Base-by-base conservation (phyloP, 2,113 vertebrate genomes). In the Pongo pygmaeus region DNA sequence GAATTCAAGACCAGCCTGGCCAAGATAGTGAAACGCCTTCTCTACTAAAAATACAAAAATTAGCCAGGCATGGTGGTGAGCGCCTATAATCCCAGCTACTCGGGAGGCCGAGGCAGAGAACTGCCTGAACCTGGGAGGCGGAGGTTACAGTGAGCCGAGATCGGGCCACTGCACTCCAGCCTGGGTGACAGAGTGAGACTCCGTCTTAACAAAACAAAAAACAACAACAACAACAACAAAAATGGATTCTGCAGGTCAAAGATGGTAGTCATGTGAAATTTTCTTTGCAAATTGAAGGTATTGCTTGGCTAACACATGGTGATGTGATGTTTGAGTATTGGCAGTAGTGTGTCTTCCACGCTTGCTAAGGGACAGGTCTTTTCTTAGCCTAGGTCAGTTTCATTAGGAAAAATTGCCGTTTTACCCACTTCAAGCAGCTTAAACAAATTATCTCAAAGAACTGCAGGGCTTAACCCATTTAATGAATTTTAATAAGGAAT, bases 401-500 rank as follows among this genome's bases (percentile, higher is more conserved):
- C 97, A 98, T 98, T 91, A 95, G 86, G 97, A 89, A 78, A 93
- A 97, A 93, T 64, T 46, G 22, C 20, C 92, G 91, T 95, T 98
- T 97, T 94, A 67, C 96, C 94, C 75, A 75, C 78, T 90, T 90
- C 1, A 43, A 43, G 80, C 74, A 83, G n/a, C 2, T 97, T 97
- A 94, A 97, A 78, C 52, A 97, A 89, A 95, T 96, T 92, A 97
- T 89, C 84, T 96, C 96, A 96, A 87, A 88, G 59, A 96, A 97
- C 95, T 97, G 55, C 86, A 30, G 67, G 59, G 38, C 96, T 98
- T 96, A 97, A 96, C 88, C 85, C 86, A 97, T 96, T 96, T 91
- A 97, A 97, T 97, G 96, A 97, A 96, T 97, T 97, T 96, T 97
- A 96, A 98, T 96, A 98, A 97, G 92, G 93, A 97, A 95, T 98